A percentile compares a stretch with the other conserved stretches of the same genome.
Conservation (phyloP, 2,888 invertebrate species). For the Platerodrilus igneus region DNA sequence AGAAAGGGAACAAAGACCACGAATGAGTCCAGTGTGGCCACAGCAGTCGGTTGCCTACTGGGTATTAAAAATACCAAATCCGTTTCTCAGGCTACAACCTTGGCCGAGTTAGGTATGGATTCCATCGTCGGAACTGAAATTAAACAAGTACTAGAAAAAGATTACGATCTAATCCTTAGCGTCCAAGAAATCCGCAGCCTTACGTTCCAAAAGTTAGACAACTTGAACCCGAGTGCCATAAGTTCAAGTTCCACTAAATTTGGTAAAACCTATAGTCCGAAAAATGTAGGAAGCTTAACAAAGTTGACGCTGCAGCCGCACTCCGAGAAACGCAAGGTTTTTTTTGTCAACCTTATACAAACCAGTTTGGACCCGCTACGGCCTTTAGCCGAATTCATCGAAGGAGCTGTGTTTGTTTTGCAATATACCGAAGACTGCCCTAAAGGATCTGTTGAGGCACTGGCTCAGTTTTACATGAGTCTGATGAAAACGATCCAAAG, state of each 20-base stretch:
- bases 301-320: too few species aligned
- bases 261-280: slow-evolving; percentile 40
- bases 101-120: slow-evolving; percentile 67
- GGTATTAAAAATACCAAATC: too few species aligned
- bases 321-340: too few species aligned
- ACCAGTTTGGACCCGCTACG: slow-evolving; percentile 71
- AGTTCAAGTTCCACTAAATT: slow-evolving; percentile 26
- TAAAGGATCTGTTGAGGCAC: slow-evolving; percentile 60
- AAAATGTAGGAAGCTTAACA: too few species aligned
- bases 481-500: too few species aligned
- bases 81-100: too few species aligned
- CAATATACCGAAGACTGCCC: slow-evolving; percentile 83
- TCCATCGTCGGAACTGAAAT: slow-evolving; percentile 70
- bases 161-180: too few species aligned
- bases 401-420: slow-evolving; percentile 76
- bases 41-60: too few species aligned
- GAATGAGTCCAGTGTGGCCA: too few species aligned
- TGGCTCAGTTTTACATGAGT: too few species aligned
- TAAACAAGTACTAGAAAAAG: too few species aligned
- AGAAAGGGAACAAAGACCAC: too few species aligned
- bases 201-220: slow-evolving; percentile 46
- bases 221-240: slow-evolving; percentile 29
- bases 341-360: slow-evolving; percentile 83
- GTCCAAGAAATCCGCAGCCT: slow-evolving; percentile 57
- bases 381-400: slow-evolving; percentile 65